Evolutionary conservation across 2,113 vertebrate genomes (phyloP).

Genomic region (Brevimyrus niger): DNA sequence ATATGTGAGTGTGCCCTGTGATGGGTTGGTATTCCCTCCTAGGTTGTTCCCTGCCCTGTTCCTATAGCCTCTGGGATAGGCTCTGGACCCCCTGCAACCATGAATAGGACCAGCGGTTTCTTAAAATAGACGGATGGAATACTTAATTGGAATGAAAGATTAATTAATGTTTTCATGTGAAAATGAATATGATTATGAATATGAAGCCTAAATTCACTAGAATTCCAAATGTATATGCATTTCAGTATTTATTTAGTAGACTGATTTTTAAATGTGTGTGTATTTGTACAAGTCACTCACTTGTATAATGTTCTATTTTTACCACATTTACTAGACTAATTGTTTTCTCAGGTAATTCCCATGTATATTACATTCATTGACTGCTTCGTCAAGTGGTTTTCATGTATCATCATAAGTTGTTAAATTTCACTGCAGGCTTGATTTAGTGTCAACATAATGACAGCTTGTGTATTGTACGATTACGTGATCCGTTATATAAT

Average conservation of each 20-base stretch:
- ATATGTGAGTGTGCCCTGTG: no score
- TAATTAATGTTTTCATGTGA: not conserved
- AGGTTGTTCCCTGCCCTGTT: no score
- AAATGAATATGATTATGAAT: not conserved
- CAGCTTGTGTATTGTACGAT: not conserved
- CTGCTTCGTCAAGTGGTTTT: not conserved
- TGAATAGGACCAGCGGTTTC: no score
- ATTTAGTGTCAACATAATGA: not conserved
- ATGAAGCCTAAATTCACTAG: no score
- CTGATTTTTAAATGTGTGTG: no score
- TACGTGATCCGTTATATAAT: not conserved
- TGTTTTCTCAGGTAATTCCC: not conserved
- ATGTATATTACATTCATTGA: not conserved
- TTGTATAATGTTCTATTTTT: not conserved
- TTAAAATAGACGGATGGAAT: not conserved
- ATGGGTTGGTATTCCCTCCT: no score
- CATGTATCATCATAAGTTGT: not conserved
- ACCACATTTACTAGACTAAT: not conserved
- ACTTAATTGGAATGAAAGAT: no score
- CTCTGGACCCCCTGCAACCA: no score
- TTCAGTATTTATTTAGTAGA: no score
- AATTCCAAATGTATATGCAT: no score
- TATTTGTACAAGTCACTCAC: not conserved
- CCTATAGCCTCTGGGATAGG: no score
- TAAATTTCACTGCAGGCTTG: not conserved